Percentiles rank a stretch among this genome's conserved stretches.
phyloP scores from a whole-genome alignment of 2,888 invertebrate species.

The Rhagophthalmus giganteus region DNA sequence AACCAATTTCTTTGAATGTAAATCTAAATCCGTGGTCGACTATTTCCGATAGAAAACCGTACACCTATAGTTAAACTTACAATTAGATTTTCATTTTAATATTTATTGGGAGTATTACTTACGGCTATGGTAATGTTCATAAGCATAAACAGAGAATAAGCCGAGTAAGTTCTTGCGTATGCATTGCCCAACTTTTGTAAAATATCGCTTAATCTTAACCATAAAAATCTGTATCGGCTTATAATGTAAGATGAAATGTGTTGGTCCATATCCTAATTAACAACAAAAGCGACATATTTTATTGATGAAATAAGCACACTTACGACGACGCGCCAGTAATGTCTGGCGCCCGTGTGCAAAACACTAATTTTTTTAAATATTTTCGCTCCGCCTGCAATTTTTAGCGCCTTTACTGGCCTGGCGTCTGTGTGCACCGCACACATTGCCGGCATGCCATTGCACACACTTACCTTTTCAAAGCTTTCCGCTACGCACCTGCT shows the following conservation, averaged over 20 bases:
- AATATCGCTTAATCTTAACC: constrained; percentile 69
- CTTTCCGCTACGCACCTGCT: constrained; percentile 51
- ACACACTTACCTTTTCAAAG: constrained; percentile 46
- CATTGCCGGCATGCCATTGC: background rate
- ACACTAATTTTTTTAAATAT: too few relatives aligned
- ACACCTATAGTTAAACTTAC: constrained; percentile 52
- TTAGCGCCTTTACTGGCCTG: too few relatives aligned
- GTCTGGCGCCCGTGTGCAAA: too few relatives aligned
- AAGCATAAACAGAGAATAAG: constrained; percentile 69
- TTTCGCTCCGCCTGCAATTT: too few relatives aligned
- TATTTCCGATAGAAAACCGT: constrained; percentile 69
- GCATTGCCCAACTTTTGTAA: constrained; percentile 68
- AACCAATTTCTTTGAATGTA: constrained; percentile 69
- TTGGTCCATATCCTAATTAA: constrained; percentile 59
- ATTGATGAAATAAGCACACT: too few relatives aligned
- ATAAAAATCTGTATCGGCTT: constrained; percentile 64
- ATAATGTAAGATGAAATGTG: constrained; percentile 63
- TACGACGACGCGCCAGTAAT: too few relatives aligned
- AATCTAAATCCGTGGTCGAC: constrained; percentile 68
- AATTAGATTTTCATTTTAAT: background rate
- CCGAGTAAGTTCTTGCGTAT: constrained; percentile 69
- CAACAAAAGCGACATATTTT: too few relatives aligned
- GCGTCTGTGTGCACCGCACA: too few relatives aligned
- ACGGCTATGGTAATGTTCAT: constrained; percentile 68
- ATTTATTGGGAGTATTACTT: constrained; percentile 32